Base-by-base conservation (phyloP, 2,797 vertebrate genomes). In the Sarcoramphus papa region DNA sequence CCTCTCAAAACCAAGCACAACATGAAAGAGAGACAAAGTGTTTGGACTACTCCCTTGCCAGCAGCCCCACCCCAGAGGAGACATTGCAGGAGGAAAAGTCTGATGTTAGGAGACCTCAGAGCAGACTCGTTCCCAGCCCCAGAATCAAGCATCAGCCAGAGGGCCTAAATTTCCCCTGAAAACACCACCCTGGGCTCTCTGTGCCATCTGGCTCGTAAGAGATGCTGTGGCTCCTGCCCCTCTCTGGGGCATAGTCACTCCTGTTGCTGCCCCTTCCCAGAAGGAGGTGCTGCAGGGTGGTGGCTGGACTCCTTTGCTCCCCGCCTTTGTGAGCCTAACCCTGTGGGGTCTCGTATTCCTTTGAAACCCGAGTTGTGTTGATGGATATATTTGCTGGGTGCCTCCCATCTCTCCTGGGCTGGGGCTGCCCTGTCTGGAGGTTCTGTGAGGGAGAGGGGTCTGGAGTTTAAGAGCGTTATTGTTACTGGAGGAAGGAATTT, bases 381-480 rank as follows among this genome's bases (percentile, higher is more conserved):
- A 97, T 97, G 90, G 95, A 93, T 94, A 92, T 96, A 92, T 94
- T 95, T 88, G 82, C 93, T 92, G 94, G 90, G 85, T 95, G 90
- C 87, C 92, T 96, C 95, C 94, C 73, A 0, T 96, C 95, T 95
- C 79, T 95, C 90, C 92, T 84, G 87, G 82, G 75, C 91, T 92
- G 20, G 1, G 84, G 78, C 70, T 92, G 91, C 85, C 95, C 89
- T 96, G 95, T 96, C 94, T 95, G 85, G 89, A 93, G 72, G 89
- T 89, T 91, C 95, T 95, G 94, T 95, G 96, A 94, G 96, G 97
- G 97, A 97, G 96, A 97, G 94, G 69, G 87, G 96, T 95, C 94
- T 97, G 93, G 96, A 93, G 97, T 97, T 98, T 97, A 96, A 97
- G 97, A 97, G 96, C 95, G 56, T 98, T 97, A 98, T 98, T 98